Percentiles rank a stretch among this genome's conserved stretches.
phyloP scores from a whole-genome alignment of 2,113 vertebrate species.

The Lamprologus speciosus region DNA sequence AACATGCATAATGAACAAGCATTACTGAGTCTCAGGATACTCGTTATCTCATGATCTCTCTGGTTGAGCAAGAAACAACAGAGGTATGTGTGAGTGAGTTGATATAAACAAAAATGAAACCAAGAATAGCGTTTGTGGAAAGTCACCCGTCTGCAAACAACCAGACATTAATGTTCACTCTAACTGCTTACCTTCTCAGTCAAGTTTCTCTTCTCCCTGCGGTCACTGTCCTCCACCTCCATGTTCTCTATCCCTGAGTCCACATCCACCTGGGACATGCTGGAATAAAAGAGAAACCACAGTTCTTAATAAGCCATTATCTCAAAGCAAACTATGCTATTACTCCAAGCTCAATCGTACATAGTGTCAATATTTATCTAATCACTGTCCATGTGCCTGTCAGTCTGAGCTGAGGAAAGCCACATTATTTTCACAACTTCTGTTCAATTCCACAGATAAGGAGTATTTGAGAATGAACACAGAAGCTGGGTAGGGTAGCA shows the following conservation, averaged over 20 bases:
- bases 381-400: not conserved
- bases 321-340: not conserved
- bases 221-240: slow-evolving; percentile 96
- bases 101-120: not conserved
- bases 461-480: not conserved
- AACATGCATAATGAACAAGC: not conserved
- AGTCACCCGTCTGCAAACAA: not conserved
- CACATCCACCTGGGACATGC: slow-evolving; percentile 99
- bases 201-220: slow-evolving; percentile 91
- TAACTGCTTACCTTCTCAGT: slow-evolving; percentile 81
- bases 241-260: slow-evolving; percentile 99
- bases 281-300: slow-evolving; percentile 44
- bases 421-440: not conserved
- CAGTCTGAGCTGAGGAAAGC: not conserved
- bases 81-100: not conserved
- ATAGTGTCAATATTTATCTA: not conserved
- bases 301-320: not conserved
- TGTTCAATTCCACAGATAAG: not conserved
- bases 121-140: not conserved
- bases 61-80: not conserved
- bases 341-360: not conserved
- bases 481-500: not conserved
- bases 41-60: not conserved
- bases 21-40: not conserved
- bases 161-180: not conserved